phyloP scores from a whole-genome alignment of 2,797 vertebrate genomes.

The Nannoperca obscura region DNA sequence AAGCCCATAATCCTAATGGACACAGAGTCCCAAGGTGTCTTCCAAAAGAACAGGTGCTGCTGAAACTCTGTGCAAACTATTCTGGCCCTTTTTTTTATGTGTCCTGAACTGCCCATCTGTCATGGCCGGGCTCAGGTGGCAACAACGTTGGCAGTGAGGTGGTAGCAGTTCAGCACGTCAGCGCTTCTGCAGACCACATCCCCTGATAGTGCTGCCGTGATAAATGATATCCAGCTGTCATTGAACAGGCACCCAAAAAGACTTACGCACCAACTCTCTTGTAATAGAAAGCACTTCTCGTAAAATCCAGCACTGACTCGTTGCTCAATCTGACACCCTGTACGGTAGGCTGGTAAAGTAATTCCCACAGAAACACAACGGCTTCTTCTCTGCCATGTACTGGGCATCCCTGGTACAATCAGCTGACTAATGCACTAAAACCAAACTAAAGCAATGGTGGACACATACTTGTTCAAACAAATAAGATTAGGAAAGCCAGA shows the following conservation, averaged over 20 bases:
- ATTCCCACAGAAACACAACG: constrained; percentile 20
- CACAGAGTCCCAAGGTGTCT: constrained; percentile 19
- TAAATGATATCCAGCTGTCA: constrained; percentile 71
- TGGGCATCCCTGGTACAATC: constrained; percentile 9
- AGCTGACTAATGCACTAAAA: constrained; percentile 31
- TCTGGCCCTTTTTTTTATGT: constrained; percentile 22
- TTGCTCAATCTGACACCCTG: constrained; percentile 55
- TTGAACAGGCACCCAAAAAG: constrained; percentile 56
- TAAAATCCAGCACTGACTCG: constrained; percentile 52
- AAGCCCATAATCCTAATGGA: constrained; percentile 10
- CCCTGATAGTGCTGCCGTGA: constrained; percentile 69
- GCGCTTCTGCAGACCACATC: constrained; percentile 70
- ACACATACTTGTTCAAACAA: constrained; percentile 12
- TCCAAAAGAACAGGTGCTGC: constrained; percentile 10
- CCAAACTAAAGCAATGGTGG: not conserved
- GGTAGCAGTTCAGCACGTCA: constrained; percentile 69
- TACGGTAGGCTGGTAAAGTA: constrained; percentile 32
- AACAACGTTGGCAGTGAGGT: constrained; percentile 59
- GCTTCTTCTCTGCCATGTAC: constrained; percentile 15
- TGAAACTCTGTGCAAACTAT: constrained; percentile 39
- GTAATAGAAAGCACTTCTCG: constrained; percentile 55
- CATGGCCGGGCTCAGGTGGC: constrained; percentile 63
- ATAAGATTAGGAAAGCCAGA: not conserved
- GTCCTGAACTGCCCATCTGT: constrained; percentile 65
- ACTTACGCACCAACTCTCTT: constrained; percentile 50